A percentile compares a stretch with the other conserved stretches of the same genome.
These are phyloP conservation scores for Lagodon rhomboides DNA, from an alignment of 2,797 vertebrate genomes.

Conservation along the genomic window DNA sequence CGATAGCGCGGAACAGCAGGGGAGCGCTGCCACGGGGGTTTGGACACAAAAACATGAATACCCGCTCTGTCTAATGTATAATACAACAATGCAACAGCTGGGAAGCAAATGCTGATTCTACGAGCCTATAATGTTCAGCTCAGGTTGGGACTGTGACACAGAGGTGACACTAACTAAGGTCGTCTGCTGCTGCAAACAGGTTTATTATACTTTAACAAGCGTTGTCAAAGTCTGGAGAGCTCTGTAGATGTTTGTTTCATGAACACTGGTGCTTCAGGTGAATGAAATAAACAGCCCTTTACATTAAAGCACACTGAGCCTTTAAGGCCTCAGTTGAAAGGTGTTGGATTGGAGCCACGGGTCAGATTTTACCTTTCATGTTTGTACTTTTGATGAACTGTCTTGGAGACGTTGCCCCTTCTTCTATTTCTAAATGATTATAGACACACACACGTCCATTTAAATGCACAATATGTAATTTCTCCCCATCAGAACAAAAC, in stretches of 20 bases:
- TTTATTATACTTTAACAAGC: neutral
- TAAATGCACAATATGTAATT: too few species aligned
- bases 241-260: neutral
- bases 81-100: conserved; percentile 62
- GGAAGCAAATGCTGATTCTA: conserved; percentile 18
- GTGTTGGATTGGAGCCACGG: neutral
- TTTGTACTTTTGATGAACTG: conserved; percentile 8
- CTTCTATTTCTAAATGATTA: too few species aligned
- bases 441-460: neutral
- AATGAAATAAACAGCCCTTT: neutral
- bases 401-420: neutral
- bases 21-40: conserved; percentile 42
- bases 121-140: conserved; percentile 11
- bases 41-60: conserved; percentile 56
- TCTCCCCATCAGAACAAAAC: too few species aligned
- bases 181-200: neutral
- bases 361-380: conserved; percentile 16
- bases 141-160: conserved; percentile 18
- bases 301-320: neutral
- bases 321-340: neutral
- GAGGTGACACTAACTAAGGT: conserved; percentile 14
- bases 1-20: conserved; percentile 49
- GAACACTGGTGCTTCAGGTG: neutral
- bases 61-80: conserved; percentile 37
- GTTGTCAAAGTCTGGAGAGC: neutral